Base-by-base conservation (phyloP, 2,797 vertebrate genomes). In the Oreortyx pictus region DNA sequence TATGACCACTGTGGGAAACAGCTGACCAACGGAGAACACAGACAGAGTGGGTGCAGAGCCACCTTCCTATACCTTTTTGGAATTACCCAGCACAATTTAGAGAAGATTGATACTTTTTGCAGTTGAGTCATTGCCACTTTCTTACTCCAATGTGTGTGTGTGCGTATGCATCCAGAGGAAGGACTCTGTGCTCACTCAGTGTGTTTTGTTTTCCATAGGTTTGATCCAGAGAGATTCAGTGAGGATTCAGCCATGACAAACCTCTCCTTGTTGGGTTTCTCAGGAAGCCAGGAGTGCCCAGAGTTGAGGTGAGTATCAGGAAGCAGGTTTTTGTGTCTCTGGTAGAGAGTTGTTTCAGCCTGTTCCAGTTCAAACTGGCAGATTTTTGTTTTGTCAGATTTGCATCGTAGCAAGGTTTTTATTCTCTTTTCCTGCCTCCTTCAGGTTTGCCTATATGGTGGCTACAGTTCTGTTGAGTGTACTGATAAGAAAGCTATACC, bases 361-460 rank as follows among this genome's bases (percentile, higher is more conserved):
- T 73, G 37, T 88, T 65, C 61, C 39, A 84, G n/a, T 86, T 76
- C 70, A 84, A 82, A 65, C 54, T 83, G 79, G 33, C 62, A 60
- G 41, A 54, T 64, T 24, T 86, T 37, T 37, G 37, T 25, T 41
- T 78, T 4, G 3, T 31, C 62, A 82, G 44, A 86, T 68, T 35
- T 52, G 19, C 66, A 23, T 87, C 6, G 44, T 18, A 74, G 44
- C 54, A 41, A 37, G 20, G 8, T 52, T 88, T 94, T 87, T 49
- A 50, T 66, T 89, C 27, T 81, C 82, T 76, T 56, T 29, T 83
- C 16, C 39, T 66, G 11, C 24, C 64, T 95, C 14, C 27, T 85
- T 92, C 94, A 99, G 99, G 96, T 99, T 99, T 96, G 99, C 99
- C 41, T 99, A 99, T 95, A 98, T 98, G 11, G 98, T 99, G 25